Evolutionary conservation across 2,113 vertebrate species (phyloP), one percentile per base, ranked within the genome.

Genomic region (Helogale parvula): DNA sequence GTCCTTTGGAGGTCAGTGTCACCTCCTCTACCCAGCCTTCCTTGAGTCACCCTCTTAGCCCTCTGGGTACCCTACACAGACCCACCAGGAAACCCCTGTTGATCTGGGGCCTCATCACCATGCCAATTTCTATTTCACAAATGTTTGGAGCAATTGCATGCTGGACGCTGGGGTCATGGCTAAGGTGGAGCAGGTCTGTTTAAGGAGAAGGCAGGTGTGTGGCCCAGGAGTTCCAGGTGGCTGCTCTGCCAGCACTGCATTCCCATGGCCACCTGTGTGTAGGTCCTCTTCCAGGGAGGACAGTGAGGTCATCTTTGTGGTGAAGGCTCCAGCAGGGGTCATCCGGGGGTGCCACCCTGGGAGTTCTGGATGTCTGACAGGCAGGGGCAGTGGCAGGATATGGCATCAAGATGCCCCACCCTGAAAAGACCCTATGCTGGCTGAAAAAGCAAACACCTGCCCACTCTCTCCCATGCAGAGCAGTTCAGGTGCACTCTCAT

Each of bases 301-400:
- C 3, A 14, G 9, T 15, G 50, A 88, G 50, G 57, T 21, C 41
- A 16, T 33, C 50, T 80, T 69, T 84, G 57, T 31, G 31, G 27
- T 54, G 12, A 17, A 86, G n/a, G 31, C n/a, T 7, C 66, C 38
- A 27, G 79, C 6, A 5, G 7, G 14, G 13, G 25, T 19, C 33
- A 31, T 0, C 2, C 12, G 41, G 66, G n/a, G 3, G 31, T 19
- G 35, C 29, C 1, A 2, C n/a, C 33, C 1, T 19, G 16, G 0
- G 35, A 54, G 83, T 65, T 35, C 91, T 72, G 23, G 72, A 47
- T 9, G 8, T 27, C 23, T 33, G n/a, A 50, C 31, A 17, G 29
- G 52, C 68, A 60, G 81, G 92, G 66, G 15, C 57, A 27, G 33
- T 11, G n/a, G 63, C 50, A 7, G 63, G 83, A 52, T n/a, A 50